These are phyloP conservation scores for Actinia equina DNA, from an alignment of 64 coral and sea anemone genomes.

Conservation along the genomic window DNA sequence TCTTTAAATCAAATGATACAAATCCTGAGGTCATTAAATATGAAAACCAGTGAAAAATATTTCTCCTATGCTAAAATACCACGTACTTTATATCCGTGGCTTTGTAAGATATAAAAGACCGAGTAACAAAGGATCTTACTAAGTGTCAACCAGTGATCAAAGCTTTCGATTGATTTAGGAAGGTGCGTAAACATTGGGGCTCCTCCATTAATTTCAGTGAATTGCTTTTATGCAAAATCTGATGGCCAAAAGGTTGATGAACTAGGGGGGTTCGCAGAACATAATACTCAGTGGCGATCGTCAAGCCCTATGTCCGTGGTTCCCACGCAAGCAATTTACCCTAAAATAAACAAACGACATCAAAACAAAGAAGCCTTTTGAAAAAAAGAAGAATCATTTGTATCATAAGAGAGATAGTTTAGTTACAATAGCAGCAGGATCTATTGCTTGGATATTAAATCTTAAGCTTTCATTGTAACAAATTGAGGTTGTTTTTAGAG, in stretches of 20 bases:
- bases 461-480: background rate
- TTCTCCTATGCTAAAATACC: constrained; percentile 17
- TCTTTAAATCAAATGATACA: background rate
- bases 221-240: constrained; percentile 92
- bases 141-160: constrained; percentile 89
- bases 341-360: constrained; percentile 65
- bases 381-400: constrained; percentile 40
- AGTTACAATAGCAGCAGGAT: constrained; percentile 13
- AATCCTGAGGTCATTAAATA: background rate
- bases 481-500: background rate
- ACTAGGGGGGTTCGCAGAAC: constrained; percentile 54
- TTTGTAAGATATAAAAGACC: constrained; percentile 62
- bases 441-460: constrained; percentile 11
- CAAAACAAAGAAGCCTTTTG: constrained; percentile 11
- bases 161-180: constrained; percentile 81
- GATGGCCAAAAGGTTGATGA: constrained; percentile 36
- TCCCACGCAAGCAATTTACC: constrained; percentile 70
- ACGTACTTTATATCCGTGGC: constrained; percentile 40
- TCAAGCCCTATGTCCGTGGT: constrained; percentile 58
- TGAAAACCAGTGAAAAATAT: background rate
- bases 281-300: constrained; percentile 12
- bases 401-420: background rate
- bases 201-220: constrained; percentile 71
- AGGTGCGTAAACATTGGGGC: constrained; percentile 84
- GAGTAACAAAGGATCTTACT: constrained; percentile 55